These are phyloP conservation scores for Solen grandis DNA, from an alignment of 1,140 invertebrate genomes.

Conservation along the genomic window DNA sequence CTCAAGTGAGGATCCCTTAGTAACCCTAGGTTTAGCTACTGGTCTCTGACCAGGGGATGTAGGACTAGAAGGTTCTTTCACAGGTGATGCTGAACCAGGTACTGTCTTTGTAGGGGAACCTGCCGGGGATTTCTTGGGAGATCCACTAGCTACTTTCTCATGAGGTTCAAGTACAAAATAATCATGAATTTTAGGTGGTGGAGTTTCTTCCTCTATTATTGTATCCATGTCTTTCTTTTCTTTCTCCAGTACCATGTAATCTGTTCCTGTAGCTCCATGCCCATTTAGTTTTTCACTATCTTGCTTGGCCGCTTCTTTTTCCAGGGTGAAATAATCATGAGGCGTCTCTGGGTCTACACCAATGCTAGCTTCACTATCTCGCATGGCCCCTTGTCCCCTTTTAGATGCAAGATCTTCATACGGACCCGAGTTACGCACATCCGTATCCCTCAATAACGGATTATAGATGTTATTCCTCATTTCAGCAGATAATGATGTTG, in stretches of 20 bases:
- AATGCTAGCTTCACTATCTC: neutral
- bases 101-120: neutral
- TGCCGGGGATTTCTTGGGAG: neutral
- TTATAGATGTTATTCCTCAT: conserved; percentile 40
- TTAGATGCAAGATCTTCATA: conserved; percentile 41
- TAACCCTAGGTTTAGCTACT: conserved; percentile 34
- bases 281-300: neutral
- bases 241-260: conserved; percentile 25
- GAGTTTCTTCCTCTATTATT: conserved; percentile 5
- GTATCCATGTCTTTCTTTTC: conserved; percentile 19
- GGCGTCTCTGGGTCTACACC: conserved; percentile 1
- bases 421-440: conserved; percentile 28
- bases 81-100: neutral
- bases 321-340: conserved; percentile 51
- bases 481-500: conserved; percentile 9
- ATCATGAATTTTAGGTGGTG: conserved; percentile 34
- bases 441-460: conserved; percentile 17
- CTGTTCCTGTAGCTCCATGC: conserved; percentile 8
- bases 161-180: conserved; percentile 52
- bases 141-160: neutral
- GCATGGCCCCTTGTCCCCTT: neutral
- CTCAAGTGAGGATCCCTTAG: neutral
- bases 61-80: too few species aligned
- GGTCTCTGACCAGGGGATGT: conserved; percentile 2
- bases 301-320: neutral